Base-by-base conservation (phyloP, 2,797 vertebrate species). In the Clarias laeviceps region DNA sequence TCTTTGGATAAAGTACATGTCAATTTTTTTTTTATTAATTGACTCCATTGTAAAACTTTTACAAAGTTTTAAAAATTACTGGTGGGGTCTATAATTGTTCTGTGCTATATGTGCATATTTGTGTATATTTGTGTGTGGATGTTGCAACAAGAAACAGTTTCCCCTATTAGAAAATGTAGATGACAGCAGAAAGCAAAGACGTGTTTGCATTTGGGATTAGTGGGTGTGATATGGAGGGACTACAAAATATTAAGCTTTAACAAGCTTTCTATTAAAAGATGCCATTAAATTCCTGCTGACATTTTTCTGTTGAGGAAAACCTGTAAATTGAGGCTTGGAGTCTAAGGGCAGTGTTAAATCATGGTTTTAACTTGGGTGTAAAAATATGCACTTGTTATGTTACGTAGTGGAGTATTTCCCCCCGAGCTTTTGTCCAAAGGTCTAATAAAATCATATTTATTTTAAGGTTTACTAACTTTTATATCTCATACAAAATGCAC, bases 211-310 rank as follows among this genome's bases (percentile, higher is more conserved):
- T 37, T 84, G 79, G 74, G 40, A 80, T 87, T 88, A 70, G 66
- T 87, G 89, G 89, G 90, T 91, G 91, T 91, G 89, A 90, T 90
- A 86, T 90, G 83, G 87, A 84, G 68, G 86, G 86, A 61, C 77
- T 83, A 85, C 86, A 87, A 86, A 88, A 85, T 87, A 85, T 88
- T 91, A 90, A 66, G 62, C 88, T 91, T 92, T 93, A 91, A 94
- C 90, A 89, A 92, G 90, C 50, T 32, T 70, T 84, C 80, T 89
- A 82, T 87, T 91, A 91, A 92, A 92, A 89, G 59, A 73, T 85
- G 66, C 79, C 11, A 1, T 92, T 89, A 90, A 89, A 66, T 89
- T 88, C 86, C 54, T 70, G 65, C 78, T 66, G 32, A 83, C 68
- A 86, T 89, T 88, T 85, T 89, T 90, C 77, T 83, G 66, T 81